These are phyloP conservation scores for Agriopis aurantiaria DNA, from an alignment of 2,888 invertebrate genomes.

Conservation along the genomic window DNA sequence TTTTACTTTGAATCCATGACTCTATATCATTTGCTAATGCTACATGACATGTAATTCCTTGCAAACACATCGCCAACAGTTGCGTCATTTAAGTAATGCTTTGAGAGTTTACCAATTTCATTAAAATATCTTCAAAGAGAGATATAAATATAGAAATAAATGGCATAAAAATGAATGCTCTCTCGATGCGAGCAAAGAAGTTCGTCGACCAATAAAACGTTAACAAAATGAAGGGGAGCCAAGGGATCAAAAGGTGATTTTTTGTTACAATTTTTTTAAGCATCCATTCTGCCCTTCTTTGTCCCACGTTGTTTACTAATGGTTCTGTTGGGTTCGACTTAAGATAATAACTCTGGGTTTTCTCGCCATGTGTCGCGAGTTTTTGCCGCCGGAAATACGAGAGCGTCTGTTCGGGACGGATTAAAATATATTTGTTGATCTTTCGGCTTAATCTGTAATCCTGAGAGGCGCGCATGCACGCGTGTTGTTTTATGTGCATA, in stretches of 20 bases:
- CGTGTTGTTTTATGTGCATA: conserved; percentile 52
- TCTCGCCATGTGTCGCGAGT: conserved; percentile 82
- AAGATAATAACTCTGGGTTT: conserved; percentile 84
- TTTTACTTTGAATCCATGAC: neutral
- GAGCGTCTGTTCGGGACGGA: conserved; percentile 76
- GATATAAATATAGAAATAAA: conserved; percentile 35
- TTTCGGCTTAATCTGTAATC: conserved; percentile 78
- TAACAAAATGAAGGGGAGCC: conserved; percentile 78
- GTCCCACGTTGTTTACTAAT: conserved; percentile 86
- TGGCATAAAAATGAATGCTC: conserved; percentile 39
- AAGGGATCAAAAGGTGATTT: conserved; percentile 83
- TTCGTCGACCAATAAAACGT: conserved; percentile 81
- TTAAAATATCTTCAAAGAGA: conserved; percentile 18
- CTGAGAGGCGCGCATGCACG: conserved; percentile 58
- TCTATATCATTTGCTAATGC: neutral
- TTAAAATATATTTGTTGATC: conserved; percentile 85
- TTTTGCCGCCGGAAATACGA: conserved; percentile 84
- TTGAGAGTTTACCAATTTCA: neutral
- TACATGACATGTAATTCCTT: neutral
- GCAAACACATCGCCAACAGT: neutral
- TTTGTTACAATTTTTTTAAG: conserved; percentile 83
- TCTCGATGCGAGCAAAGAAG: conserved; percentile 50
- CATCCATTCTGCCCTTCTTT: conserved; percentile 84
- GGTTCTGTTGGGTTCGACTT: conserved; percentile 86
- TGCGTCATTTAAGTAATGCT: neutral